Evolutionary conservation across 2,113 vertebrate genomes (phyloP).

Genomic region (Phrynocephalus versicolor): DNA sequence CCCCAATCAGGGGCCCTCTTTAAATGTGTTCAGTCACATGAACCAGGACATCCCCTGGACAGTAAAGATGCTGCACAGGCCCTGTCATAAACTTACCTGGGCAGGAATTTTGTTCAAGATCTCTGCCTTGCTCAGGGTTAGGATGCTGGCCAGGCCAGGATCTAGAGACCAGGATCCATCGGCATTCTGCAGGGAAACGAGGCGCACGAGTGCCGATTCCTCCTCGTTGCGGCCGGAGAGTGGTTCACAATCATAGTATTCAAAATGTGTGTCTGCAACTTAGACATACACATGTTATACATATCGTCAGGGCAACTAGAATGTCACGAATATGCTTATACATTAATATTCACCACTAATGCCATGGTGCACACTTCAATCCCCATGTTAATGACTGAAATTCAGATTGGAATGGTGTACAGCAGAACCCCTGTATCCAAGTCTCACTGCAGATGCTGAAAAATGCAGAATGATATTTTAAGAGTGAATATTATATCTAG

Average conservation of each 20-base stretch:
- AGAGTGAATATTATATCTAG: too few relatives aligned
- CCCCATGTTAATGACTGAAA: too few relatives aligned
- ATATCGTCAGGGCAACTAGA: not conserved
- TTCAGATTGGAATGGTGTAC: too few relatives aligned
- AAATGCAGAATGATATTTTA: too few relatives aligned
- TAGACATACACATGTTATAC: too few relatives aligned
- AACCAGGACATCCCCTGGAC: not conserved
- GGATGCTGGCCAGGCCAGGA: constrained; percentile 59
- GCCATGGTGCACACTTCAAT: too few relatives aligned
- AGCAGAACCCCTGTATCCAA: too few relatives aligned
- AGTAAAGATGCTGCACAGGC: too few relatives aligned
- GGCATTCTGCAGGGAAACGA: constrained; percentile 80
- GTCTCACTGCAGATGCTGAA: too few relatives aligned
- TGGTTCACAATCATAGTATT: too few relatives aligned
- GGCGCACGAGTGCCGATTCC: constrained; percentile 61
- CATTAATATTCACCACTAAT: not conserved
- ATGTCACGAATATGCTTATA: not conserved
- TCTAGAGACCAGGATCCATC: constrained; percentile 78
- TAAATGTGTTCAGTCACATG: not conserved
- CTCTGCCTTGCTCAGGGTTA: constrained; percentile 66
- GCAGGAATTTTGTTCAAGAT: constrained; percentile 54
- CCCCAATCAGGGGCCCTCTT: not conserved
- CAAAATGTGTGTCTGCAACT: too few relatives aligned
- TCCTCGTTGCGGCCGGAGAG: not conserved
- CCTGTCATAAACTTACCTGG: not conserved